Conservation (phyloP, 2,113 vertebrate species). For the Notiomystis cincta region DNA sequence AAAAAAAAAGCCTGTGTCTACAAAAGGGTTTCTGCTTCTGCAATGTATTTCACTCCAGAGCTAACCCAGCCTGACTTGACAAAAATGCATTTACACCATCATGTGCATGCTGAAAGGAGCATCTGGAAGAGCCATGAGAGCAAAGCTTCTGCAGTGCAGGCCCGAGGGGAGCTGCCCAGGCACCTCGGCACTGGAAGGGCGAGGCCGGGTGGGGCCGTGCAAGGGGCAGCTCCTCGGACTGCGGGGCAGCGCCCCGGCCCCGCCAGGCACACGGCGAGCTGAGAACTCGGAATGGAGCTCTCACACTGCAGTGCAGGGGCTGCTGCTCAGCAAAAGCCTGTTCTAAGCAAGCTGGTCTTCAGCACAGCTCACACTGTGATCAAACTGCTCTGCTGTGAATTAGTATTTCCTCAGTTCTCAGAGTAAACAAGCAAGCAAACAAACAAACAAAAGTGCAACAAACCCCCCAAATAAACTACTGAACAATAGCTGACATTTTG, state of each 20-base stretch:
- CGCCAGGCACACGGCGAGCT: background rate
- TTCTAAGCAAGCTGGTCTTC: background rate
- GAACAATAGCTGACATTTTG: background rate
- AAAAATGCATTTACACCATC: background rate
- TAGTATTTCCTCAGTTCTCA: background rate
- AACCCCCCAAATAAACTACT: background rate
- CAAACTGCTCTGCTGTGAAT: background rate
- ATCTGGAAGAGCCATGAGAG: background rate
- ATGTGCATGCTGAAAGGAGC: rapidly evolving
- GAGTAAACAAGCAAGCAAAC: background rate
- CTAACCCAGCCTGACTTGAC: background rate
- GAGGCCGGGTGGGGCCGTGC: rapidly evolving
- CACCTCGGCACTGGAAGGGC: background rate
- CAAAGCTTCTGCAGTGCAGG: background rate
- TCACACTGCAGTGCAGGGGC: background rate
- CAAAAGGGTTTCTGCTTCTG: background rate
- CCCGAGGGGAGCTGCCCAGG: background rate
- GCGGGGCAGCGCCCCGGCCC: rapidly evolving
- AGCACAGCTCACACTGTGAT: background rate
- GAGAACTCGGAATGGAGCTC: background rate
- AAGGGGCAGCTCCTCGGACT: background rate
- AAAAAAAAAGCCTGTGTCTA: background rate
- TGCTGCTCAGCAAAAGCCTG: background rate
- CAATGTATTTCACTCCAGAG: background rate
- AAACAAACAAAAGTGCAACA: background rate